Conservation (phyloP, 1,140 invertebrate genomes). For the Colletes latitarsis region DNA sequence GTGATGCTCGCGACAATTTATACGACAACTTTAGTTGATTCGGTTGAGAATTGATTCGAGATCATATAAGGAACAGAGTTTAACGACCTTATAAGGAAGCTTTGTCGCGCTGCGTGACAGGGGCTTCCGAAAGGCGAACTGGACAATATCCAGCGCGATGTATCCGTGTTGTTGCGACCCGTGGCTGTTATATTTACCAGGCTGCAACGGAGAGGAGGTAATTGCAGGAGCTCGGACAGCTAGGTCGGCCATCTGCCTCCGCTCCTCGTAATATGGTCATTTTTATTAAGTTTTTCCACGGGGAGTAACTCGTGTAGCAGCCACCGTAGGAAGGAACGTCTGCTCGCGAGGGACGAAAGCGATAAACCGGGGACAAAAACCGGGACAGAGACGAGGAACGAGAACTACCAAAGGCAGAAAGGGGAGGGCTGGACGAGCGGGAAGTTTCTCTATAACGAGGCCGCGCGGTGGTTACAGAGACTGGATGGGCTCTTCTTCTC, state of each 20-base stretch:
- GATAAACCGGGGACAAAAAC: conserved; percentile 56
- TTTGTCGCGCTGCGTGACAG: too few relatives aligned
- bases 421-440: conserved; percentile 1
- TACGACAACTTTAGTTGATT: too few relatives aligned
- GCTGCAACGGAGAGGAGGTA: conserved; percentile 52
- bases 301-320: conserved; percentile 38
- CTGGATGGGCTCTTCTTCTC: conserved; percentile 1
- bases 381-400: background rate
- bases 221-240: conserved; percentile 51
- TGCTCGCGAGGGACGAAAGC: conserved; percentile 33
- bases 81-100: too few relatives aligned
- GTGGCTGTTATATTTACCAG: conserved; percentile 51
- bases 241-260: background rate
- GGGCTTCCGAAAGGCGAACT: background rate
- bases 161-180: conserved; percentile 6
- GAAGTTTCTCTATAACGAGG: conserved; percentile 14
- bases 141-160: conserved; percentile 50
- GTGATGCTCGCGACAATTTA: too few relatives aligned
- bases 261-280: conserved; percentile 56
- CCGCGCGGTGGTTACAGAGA: conserved; percentile 2
- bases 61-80: too few relatives aligned
- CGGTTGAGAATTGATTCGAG: too few relatives aligned
- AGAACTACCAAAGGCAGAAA: background rate
- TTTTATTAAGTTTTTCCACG: conserved; percentile 66
- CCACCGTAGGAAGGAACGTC: conserved; percentile 13